These are phyloP conservation scores for Cladopsammia gracilis DNA, from an alignment of 64 coral and sea anemone species.

Conservation along the genomic window DNA sequence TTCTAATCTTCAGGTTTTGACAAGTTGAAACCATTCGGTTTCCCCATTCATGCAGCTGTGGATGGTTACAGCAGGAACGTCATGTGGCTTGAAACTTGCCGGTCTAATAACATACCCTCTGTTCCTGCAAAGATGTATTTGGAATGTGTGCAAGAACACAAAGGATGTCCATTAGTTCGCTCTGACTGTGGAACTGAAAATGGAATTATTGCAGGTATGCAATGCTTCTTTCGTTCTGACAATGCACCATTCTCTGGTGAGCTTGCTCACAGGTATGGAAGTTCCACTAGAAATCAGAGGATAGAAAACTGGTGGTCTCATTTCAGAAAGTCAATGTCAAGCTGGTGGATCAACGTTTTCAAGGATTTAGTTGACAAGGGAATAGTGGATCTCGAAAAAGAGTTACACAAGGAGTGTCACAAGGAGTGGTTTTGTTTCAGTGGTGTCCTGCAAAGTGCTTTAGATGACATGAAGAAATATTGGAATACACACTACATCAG, in stretches of 20 bases:
- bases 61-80: constrained; percentile 71
- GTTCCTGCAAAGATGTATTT: constrained; percentile 52
- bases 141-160: constrained; percentile 33
- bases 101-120: constrained; percentile 41
- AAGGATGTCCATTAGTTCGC: background rate
- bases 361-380: constrained; percentile 70
- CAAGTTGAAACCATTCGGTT: constrained; percentile 48
- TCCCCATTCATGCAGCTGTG: constrained; percentile 56
- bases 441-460: constrained; percentile 52
- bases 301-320: constrained; percentile 75
- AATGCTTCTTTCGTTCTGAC: constrained; percentile 38
- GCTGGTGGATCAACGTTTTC: constrained; percentile 85
- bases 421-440: constrained; percentile 87
- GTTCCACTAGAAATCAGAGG: constrained; percentile 49
- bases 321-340: constrained; percentile 57
- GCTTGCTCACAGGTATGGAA: constrained; percentile 56
- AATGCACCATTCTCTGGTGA: constrained; percentile 40
- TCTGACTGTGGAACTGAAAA: constrained; percentile 72
- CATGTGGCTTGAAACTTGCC: constrained; percentile 28
- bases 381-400: constrained; percentile 39
- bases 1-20: constrained; percentile 64
- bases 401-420: constrained; percentile 65
- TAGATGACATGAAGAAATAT: constrained; percentile 64
- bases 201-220: constrained; percentile 45
- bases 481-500: constrained; percentile 81